These are phyloP conservation scores for Xylocampa areola DNA, from an alignment of 2,888 invertebrate species.

Conservation along the genomic window DNA sequence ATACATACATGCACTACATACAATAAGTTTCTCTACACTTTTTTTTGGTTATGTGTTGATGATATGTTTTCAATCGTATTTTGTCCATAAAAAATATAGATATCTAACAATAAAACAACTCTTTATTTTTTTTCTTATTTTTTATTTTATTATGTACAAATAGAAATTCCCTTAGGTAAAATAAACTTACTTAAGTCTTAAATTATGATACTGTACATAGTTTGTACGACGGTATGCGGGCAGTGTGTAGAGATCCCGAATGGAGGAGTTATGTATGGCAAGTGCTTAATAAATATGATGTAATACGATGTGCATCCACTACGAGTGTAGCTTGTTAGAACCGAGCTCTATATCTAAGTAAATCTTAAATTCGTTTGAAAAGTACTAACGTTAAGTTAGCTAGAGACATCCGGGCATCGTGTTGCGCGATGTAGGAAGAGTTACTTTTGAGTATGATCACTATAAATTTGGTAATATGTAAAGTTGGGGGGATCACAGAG, in stretches of 20 bases:
- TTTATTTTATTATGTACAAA: slow-evolving; percentile 87
- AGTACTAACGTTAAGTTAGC: slow-evolving; percentile 22
- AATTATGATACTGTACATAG: slow-evolving; percentile 75
- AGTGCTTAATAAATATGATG: slow-evolving; percentile 68
- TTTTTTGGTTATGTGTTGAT: too few species aligned
- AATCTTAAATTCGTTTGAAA: slow-evolving; percentile 40
- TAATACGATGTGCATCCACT: slow-evolving; percentile 52
- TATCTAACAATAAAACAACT: slow-evolving; percentile 35
- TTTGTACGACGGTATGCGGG: slow-evolving; percentile 78
- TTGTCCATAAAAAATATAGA: too few species aligned
- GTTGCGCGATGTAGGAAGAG: slow-evolving; percentile 10
- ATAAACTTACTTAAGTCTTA: slow-evolving; percentile 84
- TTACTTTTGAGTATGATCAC: slow-evolving; percentile 40
- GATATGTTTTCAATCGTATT: not conserved
- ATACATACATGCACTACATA: not conserved
- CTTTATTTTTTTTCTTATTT: slow-evolving; percentile 60
- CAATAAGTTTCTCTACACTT: too few species aligned
- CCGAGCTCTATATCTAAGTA: slow-evolving; percentile 44
- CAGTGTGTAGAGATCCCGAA: slow-evolving; percentile 76
- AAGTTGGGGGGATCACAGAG: slow-evolving; percentile 90
- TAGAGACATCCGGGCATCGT: slow-evolving; percentile 25
- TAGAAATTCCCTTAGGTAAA: slow-evolving; percentile 82
- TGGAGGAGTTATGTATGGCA: slow-evolving; percentile 69
- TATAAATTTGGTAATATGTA: slow-evolving; percentile 47
- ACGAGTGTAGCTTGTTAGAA: slow-evolving; percentile 46